Evolutionary conservation across 53 echinoderm and acorn worm genomes (phyloP).

Genomic region (Holothuria leucospilota): DNA sequence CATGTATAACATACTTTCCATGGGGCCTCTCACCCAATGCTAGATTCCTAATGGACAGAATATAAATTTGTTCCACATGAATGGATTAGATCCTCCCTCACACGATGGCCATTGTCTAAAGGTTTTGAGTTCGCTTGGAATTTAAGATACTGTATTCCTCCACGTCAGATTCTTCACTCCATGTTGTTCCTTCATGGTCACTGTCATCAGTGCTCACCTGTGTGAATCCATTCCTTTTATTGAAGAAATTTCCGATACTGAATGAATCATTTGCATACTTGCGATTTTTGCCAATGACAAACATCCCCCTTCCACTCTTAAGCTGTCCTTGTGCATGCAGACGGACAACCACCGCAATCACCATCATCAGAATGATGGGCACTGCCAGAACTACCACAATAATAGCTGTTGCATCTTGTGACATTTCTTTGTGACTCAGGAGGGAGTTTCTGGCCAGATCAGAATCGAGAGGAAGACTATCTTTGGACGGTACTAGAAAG

Average conservation of each 20-base stretch:
- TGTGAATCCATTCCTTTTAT: conserved; percentile 91
- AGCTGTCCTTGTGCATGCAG: conserved; percentile 91
- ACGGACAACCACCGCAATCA: conserved; percentile 85
- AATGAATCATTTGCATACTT: conserved; percentile 71
- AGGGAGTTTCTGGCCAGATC: conserved; percentile 26
- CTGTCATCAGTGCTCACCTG: conserved; percentile 95
- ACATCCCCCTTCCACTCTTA: conserved; percentile 40
- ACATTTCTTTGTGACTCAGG: background rate
- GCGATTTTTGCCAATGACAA: conserved; percentile 49
- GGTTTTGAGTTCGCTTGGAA: conserved; percentile 86
- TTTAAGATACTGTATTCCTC: conserved; percentile 94
- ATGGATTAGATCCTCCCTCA: no score
- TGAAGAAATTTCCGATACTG: conserved; percentile 94
- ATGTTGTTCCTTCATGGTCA: conserved; percentile 78
- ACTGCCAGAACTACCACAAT: conserved; percentile 89
- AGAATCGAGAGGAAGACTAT: background rate
- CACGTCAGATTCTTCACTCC: conserved; percentile 97
- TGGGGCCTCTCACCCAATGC: no score
- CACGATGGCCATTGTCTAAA: conserved; percentile 9
- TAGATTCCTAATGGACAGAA: no score
- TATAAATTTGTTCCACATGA: no score
- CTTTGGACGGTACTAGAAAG: conserved; percentile 14
- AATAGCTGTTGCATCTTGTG: conserved; percentile 68
- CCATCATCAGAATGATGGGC: conserved; percentile 92
- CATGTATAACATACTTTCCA: no score